These are phyloP conservation scores for Marmota monax DNA, from an alignment of 2,113 vertebrate genomes.

Conservation along the genomic window DNA sequence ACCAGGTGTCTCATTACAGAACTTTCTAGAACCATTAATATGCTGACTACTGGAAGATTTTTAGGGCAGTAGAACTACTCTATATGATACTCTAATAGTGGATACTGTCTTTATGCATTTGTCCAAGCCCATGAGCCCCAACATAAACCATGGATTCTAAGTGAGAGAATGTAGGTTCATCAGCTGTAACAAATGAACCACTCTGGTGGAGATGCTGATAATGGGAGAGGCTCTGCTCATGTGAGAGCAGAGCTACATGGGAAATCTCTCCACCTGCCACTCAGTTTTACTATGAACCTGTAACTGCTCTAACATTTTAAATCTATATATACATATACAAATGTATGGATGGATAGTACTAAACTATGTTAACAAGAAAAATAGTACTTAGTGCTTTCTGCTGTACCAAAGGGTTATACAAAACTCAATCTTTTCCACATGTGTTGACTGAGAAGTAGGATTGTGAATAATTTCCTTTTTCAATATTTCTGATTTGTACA, in stretches of 20 bases:
- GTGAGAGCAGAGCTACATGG: no score
- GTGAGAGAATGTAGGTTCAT: background rate
- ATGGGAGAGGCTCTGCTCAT: background rate
- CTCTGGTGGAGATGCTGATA: background rate
- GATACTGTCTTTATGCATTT: background rate
- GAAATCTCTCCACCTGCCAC: background rate
- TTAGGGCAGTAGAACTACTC: background rate
- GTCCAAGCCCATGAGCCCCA: background rate
- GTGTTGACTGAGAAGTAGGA: background rate
- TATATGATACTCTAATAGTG: background rate
- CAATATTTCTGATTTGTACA: constrained; percentile 21
- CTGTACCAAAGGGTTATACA: no score
- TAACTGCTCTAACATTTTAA: background rate
- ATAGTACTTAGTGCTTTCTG: background rate
- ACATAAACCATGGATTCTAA: background rate
- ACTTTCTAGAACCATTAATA: background rate
- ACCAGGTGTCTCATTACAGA: background rate
- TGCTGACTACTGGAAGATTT: background rate
- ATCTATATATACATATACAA: background rate
- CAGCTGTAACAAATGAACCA: background rate
- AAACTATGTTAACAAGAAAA: no score
- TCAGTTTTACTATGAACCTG: background rate
- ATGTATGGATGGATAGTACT: background rate
- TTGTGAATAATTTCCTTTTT: background rate
- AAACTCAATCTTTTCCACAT: background rate